These are phyloP conservation scores for Lacanobia wlatinum DNA, from an alignment of 2,888 invertebrate species.

Conservation along the genomic window DNA sequence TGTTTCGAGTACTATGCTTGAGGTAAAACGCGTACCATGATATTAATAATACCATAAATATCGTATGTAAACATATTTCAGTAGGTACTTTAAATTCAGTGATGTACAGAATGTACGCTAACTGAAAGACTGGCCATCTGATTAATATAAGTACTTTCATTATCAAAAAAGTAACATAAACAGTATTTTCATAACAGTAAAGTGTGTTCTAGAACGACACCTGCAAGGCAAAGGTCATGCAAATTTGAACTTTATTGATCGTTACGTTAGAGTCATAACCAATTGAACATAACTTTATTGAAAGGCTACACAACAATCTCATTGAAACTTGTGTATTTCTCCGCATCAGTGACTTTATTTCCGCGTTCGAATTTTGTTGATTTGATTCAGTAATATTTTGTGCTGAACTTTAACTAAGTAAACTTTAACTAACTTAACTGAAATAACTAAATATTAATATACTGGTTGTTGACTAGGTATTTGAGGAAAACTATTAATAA, in stretches of 20 bases:
- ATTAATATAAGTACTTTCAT: background rate
- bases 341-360: constrained; percentile 32
- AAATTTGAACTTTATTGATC: background rate
- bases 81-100: background rate
- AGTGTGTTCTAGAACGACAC: background rate
- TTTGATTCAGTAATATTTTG: constrained; percentile 9
- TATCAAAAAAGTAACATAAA: background rate
- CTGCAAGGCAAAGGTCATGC: background rate
- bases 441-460: no score
- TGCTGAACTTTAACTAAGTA: background rate
- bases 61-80: constrained; percentile 14
- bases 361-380: constrained; percentile 3
- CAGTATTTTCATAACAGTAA: constrained; percentile 8
- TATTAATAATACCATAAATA: background rate
- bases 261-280: background rate
- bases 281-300: background rate
- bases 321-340: constrained; percentile 13
- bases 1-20: constrained; percentile 7
- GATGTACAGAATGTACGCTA: background rate
- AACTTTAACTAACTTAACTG: no score
- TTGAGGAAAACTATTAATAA: background rate
- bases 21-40: constrained; percentile 14
- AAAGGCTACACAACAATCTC: constrained; percentile 1
- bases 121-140: background rate
- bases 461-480: no score